These are phyloP conservation scores for Poeciliopsis turrubarensis DNA, from an alignment of 2,113 vertebrate species.

Conservation along the genomic window DNA sequence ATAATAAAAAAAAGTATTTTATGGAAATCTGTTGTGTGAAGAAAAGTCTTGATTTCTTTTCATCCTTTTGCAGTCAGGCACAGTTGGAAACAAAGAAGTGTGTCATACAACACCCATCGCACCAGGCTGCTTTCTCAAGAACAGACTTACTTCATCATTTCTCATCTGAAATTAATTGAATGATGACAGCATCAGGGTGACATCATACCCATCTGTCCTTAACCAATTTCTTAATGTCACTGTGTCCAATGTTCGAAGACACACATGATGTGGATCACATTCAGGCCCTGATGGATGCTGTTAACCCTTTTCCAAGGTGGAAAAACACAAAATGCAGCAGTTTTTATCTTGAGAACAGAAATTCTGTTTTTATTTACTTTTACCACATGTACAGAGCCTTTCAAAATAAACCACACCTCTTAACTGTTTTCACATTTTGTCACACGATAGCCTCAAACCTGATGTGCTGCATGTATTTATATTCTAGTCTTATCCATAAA, in stretches of 20 bases:
- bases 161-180: constrained; percentile 24
- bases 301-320: background rate
- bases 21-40: background rate
- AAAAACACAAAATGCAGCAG: background rate
- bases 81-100: background rate
- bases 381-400: background rate
- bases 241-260: background rate
- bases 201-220: constrained; percentile 41
- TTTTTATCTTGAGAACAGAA: background rate
- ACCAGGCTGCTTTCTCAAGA: background rate
- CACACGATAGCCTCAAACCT: background rate
- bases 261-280: background rate
- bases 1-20: background rate
- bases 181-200: constrained; percentile 32
- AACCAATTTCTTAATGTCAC: background rate
- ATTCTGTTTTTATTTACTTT: background rate
- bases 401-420: too few species aligned
- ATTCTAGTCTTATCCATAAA: background rate
- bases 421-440: background rate
- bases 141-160: constrained; percentile 19
- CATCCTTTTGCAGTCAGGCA: background rate
- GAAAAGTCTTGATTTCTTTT: background rate
- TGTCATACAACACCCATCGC: background rate
- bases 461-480: background rate
- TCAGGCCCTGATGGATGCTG: background rate